These are phyloP conservation scores for Hyles euphorbiae DNA, from an alignment of 1,140 invertebrate species.

Conservation along the genomic window DNA sequence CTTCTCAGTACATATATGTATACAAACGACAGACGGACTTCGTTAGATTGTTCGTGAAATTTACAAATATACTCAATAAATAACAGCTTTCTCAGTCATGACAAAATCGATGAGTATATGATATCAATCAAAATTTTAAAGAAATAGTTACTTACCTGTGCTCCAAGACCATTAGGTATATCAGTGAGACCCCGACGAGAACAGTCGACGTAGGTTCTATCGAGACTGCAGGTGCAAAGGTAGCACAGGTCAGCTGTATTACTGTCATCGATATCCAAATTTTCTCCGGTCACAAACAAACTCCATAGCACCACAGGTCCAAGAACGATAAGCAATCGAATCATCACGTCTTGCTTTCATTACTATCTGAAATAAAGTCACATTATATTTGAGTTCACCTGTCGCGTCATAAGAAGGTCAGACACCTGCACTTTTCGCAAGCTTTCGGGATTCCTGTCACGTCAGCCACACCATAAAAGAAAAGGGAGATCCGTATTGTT, in stretches of 20 bases:
- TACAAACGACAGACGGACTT: too few species aligned
- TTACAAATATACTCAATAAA: too few species aligned
- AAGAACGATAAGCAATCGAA: constrained; percentile 29
- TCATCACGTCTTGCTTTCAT: constrained; percentile 59
- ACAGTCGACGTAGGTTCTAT: constrained; percentile 49
- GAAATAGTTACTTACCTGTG: constrained; percentile 33
- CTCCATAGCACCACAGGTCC: constrained; percentile 32
- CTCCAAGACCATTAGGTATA: constrained; percentile 43
- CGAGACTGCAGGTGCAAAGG: constrained; percentile 47
- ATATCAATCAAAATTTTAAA: not conserved
- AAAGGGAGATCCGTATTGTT: constrained; percentile 1
- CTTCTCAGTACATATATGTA: too few species aligned
- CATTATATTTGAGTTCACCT: not conserved
- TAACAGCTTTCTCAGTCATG: too few species aligned
- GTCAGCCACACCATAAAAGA: constrained; percentile 10
- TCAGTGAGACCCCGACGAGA: constrained; percentile 49
- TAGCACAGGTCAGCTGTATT: constrained; percentile 41
- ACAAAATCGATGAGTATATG: too few species aligned
- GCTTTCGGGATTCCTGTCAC: constrained; percentile 25
- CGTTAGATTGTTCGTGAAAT: too few species aligned
- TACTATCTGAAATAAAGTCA: constrained; percentile 23
- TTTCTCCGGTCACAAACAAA: constrained; percentile 30
- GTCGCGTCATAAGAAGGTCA: not conserved
- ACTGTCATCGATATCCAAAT: constrained; percentile 50
- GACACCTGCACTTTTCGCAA: constrained; percentile 32